Base-by-base conservation (phyloP, 2,888 invertebrate species). In the Trissoscelio sp. region DNA sequence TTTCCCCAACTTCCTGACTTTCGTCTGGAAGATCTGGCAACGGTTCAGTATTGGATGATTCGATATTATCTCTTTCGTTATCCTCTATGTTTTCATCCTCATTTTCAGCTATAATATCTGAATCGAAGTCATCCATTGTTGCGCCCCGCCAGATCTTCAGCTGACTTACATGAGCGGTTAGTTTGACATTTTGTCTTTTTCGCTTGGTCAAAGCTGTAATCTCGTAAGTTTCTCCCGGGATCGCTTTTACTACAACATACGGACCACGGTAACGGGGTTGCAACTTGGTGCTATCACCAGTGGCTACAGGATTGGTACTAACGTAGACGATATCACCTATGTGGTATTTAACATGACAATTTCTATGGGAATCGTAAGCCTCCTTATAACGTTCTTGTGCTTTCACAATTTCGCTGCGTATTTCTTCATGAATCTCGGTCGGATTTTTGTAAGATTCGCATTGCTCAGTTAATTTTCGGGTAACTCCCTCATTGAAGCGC, bases 211-310 rank as follows among this genome's bases (percentile, higher is more conserved):
- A 9, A 5, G 58, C 37, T 20, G 31, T 12, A 9, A 77, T 58
- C 31, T 37, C 67, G 24, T 67, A 77, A 0, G 67, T 77, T 42
- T 77, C 67, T 0, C 58, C 58, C 3, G 74, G 74, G 6, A 75
- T 66, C n/a, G 22, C 46, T 48, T 37, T 20, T 0, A 46, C 42
- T 0, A 74, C 34, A 7, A 74, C 64, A 12, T 53, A 74, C 3
- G 74, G 55, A 9, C 74, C 74, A 0, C 74, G 11, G 37, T 74
- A 64, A 9, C 44, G 57, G 2, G 37, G 37, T 37, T 37, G 37
- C 2, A 37, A n/a, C 3, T 37, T 37, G 1, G n/a, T 37, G n/a
- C 16, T 42, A 16, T n/a, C n/a, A n/a, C n/a, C n/a, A n/a, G n/a
- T n/a, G n/a, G n/a, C 46, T 2, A 3, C 9, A 3, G 46, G 18